Percentiles rank a stretch among this genome's conserved stretches.
Evolutionary conservation across 2,888 invertebrate genomes (phyloP).

Genomic region (Dynastes grantii): DNA sequence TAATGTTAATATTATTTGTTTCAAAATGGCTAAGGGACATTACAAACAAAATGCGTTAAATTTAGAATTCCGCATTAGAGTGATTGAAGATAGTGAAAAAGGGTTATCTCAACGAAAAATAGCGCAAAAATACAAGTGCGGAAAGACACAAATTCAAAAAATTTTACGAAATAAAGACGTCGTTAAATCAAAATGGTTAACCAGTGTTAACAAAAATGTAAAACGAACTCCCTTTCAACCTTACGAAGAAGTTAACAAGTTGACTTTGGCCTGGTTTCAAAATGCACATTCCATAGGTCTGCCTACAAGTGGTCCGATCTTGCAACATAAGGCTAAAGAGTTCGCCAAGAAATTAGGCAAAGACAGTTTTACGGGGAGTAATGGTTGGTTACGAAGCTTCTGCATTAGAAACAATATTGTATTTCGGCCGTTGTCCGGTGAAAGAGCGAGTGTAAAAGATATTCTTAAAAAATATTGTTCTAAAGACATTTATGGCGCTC

Average conservation of each 20-base stretch:
- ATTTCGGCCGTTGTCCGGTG: background rate
- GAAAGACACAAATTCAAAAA: slow-evolving; percentile 13
- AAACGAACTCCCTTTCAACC: slow-evolving; percentile 16
- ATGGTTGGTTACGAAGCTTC: slow-evolving; percentile 18
- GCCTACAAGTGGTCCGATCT: background rate
- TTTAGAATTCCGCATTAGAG: background rate
- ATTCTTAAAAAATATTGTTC: background rate
- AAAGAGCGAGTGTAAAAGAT: slow-evolving; percentile 1
- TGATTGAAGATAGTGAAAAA: slow-evolving; percentile 5
- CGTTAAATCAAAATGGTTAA: background rate
- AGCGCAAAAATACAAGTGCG: background rate
- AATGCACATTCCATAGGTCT: background rate
- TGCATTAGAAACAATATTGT: slow-evolving; percentile 22
- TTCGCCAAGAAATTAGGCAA: background rate
- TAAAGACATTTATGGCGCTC: background rate
- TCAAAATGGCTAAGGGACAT: background rate
- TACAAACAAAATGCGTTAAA: slow-evolving; percentile 6
- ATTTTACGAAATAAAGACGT: slow-evolving; percentile 12
- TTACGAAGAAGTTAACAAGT: slow-evolving; percentile 10
- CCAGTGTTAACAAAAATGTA: background rate
- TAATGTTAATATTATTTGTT: background rate
- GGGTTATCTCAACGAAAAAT: background rate
- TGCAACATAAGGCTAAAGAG: background rate
- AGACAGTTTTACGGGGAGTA: background rate
- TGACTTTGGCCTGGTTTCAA: slow-evolving; percentile 21